phyloP scores from a whole-genome alignment of 2,888 invertebrate species.

The Perithous albicinctus region DNA sequence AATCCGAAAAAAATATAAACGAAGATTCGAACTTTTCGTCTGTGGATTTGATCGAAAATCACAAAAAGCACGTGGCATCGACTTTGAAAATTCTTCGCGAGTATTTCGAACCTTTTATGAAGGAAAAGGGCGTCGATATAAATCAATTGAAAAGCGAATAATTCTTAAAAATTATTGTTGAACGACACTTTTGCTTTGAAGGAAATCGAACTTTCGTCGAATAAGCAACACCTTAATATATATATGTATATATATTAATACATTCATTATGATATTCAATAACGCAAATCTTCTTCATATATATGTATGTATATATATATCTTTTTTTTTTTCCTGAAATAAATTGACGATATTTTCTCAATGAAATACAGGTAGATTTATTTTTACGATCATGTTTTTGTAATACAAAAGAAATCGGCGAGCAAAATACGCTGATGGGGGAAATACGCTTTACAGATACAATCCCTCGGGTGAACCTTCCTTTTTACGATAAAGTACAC shows the following conservation, averaged over 20 bases:
- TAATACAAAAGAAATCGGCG: constrained; percentile 65
- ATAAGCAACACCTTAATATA: too few species aligned
- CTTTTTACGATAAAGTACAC: constrained; percentile 99
- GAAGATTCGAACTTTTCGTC: constrained; percentile 66
- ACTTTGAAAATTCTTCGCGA: constrained; percentile 74
- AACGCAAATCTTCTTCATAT: too few species aligned
- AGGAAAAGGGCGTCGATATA: constrained; percentile 58
- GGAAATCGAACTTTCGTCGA: too few species aligned
- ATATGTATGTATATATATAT: too few species aligned
- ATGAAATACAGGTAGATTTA: constrained; percentile 63
- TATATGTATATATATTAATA: too few species aligned
- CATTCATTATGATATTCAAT: too few species aligned
- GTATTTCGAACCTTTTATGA: constrained; percentile 76
- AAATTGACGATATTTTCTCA: constrained; percentile 55
- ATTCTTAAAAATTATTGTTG: too few species aligned
- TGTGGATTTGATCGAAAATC: constrained; percentile 75
- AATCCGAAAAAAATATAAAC: constrained; percentile 54
- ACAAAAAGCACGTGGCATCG: constrained; percentile 75
- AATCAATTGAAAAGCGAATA: constrained; percentile 40
- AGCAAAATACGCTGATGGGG: constrained; percentile 54
- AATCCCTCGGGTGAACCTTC: constrained; percentile 99
- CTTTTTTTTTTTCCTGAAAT: constrained; percentile 59
- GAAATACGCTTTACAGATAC: constrained; percentile 91
- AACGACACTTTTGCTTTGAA: too few species aligned
- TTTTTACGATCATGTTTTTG: constrained; percentile 58